phyloP scores from a whole-genome alignment of 2,888 invertebrate species.

The Galeopsomyia nigrocyanea region DNA sequence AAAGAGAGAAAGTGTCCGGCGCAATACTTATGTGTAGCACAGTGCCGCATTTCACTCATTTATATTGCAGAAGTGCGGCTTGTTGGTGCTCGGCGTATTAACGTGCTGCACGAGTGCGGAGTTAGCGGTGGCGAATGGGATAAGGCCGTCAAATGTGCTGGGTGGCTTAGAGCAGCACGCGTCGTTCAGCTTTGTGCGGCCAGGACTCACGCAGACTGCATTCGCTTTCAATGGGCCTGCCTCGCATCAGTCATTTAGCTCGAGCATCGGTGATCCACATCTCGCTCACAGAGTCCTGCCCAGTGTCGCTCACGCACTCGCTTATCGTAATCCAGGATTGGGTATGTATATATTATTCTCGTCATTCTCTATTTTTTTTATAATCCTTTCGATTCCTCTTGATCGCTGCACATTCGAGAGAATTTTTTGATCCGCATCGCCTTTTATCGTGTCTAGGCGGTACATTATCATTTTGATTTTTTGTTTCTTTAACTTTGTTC shows the following conservation, averaged over 20 bases:
- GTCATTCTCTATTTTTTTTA: no score
- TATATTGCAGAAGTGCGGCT: conserved; percentile 50
- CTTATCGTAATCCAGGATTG: conserved; percentile 62
- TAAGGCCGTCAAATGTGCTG: conserved; percentile 59
- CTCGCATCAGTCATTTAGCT: conserved; percentile 63
- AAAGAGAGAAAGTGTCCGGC: no score
- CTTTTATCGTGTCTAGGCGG: no score
- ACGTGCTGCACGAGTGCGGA: conserved; percentile 32
- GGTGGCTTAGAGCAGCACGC: conserved; percentile 63
- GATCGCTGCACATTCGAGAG: no score
- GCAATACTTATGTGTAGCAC: no score
- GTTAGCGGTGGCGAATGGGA: conserved; percentile 45
- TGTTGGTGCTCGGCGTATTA: conserved; percentile 45
- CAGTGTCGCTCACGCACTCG: conserved; percentile 59
- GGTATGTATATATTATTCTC: conserved; percentile 48
- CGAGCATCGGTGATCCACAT: conserved; percentile 61
- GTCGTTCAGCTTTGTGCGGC: conserved; percentile 63
- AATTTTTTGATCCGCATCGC: no score
- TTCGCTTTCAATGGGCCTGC: conserved; percentile 63
- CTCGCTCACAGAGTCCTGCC: conserved; percentile 60
- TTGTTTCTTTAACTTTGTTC: no score
- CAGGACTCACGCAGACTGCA: conserved; percentile 64
- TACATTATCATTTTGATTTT: no score
- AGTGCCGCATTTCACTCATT: no score
- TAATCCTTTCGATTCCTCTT: no score